Base-by-base conservation (phyloP, 2,888 invertebrate species). In the Phortica okadai region DNA sequence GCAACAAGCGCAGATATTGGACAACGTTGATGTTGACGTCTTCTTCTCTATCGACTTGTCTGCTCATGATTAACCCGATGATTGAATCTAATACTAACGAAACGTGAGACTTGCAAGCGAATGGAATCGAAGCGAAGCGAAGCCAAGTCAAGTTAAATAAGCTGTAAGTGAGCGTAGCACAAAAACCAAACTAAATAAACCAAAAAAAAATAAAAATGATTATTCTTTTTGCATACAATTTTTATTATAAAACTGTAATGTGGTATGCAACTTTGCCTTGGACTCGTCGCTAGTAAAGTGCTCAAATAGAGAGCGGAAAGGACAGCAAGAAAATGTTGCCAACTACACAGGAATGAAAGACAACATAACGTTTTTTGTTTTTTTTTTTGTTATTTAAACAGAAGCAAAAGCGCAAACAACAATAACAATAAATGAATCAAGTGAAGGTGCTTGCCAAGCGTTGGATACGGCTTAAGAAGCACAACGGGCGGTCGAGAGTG, bases 351-450 rank as follows among this genome's bases (percentile, higher is more conserved):
- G 58, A 59, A 73, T 59, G 73, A 73, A 72, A 73, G 42, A 54
- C 72, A 82, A 76, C 75, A 85, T 84, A 80, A 80, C 77, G 80
- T 83, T 81, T 84, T 82, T 82, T 10, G n/a, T 67, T 6, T 82
- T 82, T 0, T 41, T 67, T 6, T 62, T 62, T 14, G 8, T 25
- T 81, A 84, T 78, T 80, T 80, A 77, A 80, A 78, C 81, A 85
- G 77, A 56, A 77, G 73, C 76, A 76, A 42, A 33, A 76, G 74
- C 70, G 70, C 77, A 73, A 69, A 42, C 16, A 73, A 44, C 16
- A 69, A 50, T 50, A 50, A 33, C n/a, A 72, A 42, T 5, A 16
- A 82, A 75, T 56, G 67, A 73, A n/a, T 54, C 21, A 77, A 54
- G 62, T 70, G 58, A 42, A 75, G n/a, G 67, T 16, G 10, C n/a